Evolutionary conservation across 2,113 vertebrate genomes (phyloP).

Genomic region (Sula dactylatra): DNA sequence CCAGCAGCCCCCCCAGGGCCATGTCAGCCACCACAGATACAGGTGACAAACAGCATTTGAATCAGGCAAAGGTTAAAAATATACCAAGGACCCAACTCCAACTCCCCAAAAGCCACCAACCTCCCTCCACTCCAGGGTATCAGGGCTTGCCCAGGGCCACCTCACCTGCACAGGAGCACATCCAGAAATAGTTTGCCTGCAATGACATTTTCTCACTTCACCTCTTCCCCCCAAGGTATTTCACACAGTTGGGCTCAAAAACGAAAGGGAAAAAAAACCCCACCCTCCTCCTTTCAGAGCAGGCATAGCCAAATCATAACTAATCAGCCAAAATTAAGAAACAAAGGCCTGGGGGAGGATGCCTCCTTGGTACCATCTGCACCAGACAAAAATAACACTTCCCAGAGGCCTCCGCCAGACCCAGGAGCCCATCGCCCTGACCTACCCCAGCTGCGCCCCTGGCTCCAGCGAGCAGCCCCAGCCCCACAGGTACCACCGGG

Average conservation of each 20-base stretch:
- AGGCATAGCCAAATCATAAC: background rate
- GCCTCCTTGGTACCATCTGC: conserved; percentile 2
- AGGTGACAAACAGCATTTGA: background rate
- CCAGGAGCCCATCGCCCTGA: background rate
- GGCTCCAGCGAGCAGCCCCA: background rate
- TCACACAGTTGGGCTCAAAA: background rate
- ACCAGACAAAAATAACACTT: background rate
- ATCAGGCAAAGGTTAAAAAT: background rate
- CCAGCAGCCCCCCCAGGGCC: background rate
- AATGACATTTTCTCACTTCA: background rate
- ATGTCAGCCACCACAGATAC: accelerated
- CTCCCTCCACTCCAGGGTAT: accelerated
- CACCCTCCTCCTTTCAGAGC: background rate
- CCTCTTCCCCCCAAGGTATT: background rate
- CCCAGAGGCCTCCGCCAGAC: background rate
- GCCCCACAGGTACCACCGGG: accelerated
- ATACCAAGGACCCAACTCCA: background rate
- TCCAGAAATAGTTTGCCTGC: background rate
- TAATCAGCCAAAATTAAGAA: background rate
- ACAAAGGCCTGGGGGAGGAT: conserved; percentile 21
- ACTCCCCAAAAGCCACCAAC: background rate
- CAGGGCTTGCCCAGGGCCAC: background rate
- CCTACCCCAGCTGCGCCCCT: background rate
- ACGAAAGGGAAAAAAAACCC: background rate
- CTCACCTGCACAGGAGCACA: accelerated